These are phyloP conservation scores for Cherax quadricarinatus DNA, from an alignment of 1,140 invertebrate genomes.

Conservation along the genomic window DNA sequence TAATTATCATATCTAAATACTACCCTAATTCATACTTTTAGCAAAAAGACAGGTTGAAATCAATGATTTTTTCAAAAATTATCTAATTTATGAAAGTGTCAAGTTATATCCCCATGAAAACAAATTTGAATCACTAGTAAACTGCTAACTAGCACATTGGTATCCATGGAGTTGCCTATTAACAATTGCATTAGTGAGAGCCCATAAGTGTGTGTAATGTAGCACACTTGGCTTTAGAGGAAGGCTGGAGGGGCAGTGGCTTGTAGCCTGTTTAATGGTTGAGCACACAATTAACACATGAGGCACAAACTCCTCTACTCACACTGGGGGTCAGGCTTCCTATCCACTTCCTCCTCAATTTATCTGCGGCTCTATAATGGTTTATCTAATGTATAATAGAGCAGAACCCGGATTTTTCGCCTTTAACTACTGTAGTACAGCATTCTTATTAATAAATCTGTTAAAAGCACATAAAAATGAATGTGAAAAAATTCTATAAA, in stretches of 20 bases:
- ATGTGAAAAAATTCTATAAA: neutral
- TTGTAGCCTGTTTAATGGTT: conserved; percentile 4
- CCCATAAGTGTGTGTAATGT: neutral
- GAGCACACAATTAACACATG: conserved; percentile 12
- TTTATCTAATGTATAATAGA: neutral
- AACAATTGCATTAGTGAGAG: conserved; percentile 32
- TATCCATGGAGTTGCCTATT: neutral
- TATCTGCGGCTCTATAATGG: conserved; percentile 17
- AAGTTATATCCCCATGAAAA: neutral
- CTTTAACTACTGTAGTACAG: neutral
- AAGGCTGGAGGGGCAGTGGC: conserved; percentile 39
- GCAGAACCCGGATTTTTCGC: conserved; percentile 39
- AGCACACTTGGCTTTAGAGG: conserved; percentile 5
- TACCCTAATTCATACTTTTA: neutral
- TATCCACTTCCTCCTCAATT: conserved; percentile 36
- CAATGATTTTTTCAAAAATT: neutral
- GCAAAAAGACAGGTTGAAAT: neutral
- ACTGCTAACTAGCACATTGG: neutral
- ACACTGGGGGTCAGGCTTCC: conserved; percentile 64
- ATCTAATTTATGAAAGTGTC: neutral
- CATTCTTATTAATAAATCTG: neutral
- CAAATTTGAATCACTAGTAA: neutral
- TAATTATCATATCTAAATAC: neutral
- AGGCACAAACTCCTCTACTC: conserved; percentile 20
- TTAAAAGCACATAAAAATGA: neutral